Base-by-base conservation (phyloP, 2,888 invertebrate genomes). In the Chaitophorus viminalis region DNA sequence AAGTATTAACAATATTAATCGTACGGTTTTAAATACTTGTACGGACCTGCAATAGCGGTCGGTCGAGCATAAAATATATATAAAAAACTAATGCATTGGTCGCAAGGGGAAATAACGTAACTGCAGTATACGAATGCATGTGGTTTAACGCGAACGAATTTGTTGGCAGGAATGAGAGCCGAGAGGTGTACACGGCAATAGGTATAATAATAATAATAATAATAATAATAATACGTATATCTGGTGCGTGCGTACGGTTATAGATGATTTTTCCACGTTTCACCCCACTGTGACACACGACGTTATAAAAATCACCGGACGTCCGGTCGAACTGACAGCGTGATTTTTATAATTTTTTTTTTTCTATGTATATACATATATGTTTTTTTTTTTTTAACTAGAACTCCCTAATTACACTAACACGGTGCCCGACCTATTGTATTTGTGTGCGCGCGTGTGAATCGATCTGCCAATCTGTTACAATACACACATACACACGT, bases 261-360 rank as follows among this genome's bases (percentile, higher is more conserved):
- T 33, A 54, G 72, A 82, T 72, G 72, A 82, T 82, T 74, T 72
- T 72, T 82, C 82, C 33, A n/a, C n/a, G n/a, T n/a, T n/a, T n/a
- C n/a, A n/a, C 52, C 72, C 33, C 14, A 18, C 31, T 25, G 65
- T 25, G 60, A 75, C 83, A 75, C 83, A 60, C 68, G 31, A 52
- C 77, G 65, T 77, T 33, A 85, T 68, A 84, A 77, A 77, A 85
- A 85, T 70, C 76, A 77, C 84, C 76, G 84, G 76, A 85, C 77
- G 65, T 76, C 84, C 84, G 83, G 77, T 33, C 46, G 33, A 60
- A 75, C 83, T 3, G 83, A 76, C 65, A 6, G 68, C 29, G 76
- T 31, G 33, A 68, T 77, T 76, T 85, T 77, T 84, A 46, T 60
- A 17, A 39, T 8, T 76, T 46, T 39, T 6, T 11, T 76, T 39